Conservation (phyloP, 2,888 invertebrate genomes). For the Sericinus montela region DNA sequence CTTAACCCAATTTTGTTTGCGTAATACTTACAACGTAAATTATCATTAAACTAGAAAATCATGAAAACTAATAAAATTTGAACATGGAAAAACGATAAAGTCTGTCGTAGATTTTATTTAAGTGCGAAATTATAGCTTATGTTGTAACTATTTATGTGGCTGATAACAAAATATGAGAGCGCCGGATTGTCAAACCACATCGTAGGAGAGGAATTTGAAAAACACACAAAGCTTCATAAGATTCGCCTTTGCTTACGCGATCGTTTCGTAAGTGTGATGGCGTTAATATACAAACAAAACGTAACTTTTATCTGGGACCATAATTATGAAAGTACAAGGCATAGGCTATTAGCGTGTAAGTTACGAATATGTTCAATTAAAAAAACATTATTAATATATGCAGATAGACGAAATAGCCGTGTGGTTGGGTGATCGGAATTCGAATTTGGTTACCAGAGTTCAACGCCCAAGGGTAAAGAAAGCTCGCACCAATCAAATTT, state of each 20-base stretch:
- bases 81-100: too few relatives aligned
- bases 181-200: constrained; percentile 9
- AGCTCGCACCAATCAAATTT: too few relatives aligned
- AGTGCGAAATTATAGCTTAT: not conserved
- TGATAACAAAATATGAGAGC: constrained; percentile 12
- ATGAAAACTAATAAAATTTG: too few relatives aligned
- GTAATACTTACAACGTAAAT: too few relatives aligned
- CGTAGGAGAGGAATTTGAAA: constrained; percentile 33
- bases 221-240: constrained; percentile 37
- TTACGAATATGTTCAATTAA: too few relatives aligned
- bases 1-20: too few relatives aligned
- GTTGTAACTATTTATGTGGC: not conserved
- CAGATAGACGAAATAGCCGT: too few relatives aligned
- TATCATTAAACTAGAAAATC: too few relatives aligned
- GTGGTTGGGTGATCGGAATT: too few relatives aligned
- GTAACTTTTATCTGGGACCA: constrained; percentile 31
- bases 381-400: too few relatives aligned
- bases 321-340: not conserved
- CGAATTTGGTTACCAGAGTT: too few relatives aligned
- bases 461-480: too few relatives aligned
- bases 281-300: constrained; percentile 47
- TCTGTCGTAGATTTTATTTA: not conserved
- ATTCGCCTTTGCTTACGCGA: constrained; percentile 34
- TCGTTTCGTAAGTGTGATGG: constrained; percentile 55
- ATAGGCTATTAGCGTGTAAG: not conserved